These are phyloP conservation scores for Lophotis ruficrista DNA, from an alignment of 2,113 vertebrate genomes.

Conservation along the genomic window DNA sequence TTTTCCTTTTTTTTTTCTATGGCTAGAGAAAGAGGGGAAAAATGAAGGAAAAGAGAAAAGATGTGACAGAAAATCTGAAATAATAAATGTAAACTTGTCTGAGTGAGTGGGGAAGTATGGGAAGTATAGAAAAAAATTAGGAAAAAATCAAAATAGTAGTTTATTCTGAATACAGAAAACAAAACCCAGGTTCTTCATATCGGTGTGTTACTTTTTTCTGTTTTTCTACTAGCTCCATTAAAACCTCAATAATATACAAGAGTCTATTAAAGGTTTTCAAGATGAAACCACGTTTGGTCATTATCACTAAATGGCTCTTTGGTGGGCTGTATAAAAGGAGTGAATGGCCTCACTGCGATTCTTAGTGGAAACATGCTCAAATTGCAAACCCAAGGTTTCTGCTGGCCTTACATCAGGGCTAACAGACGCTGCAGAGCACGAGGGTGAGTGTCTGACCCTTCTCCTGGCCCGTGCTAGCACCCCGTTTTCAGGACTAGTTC, in stretches of 20 bases:
- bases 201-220: neutral
- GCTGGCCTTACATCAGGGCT: neutral
- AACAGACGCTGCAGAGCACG: neutral
- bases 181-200: rapidly evolving
- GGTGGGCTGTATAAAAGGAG: conserved; percentile 13
- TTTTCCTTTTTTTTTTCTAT: neutral
- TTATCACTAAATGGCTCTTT: conserved; percentile 35
- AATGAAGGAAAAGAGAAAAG: neutral
- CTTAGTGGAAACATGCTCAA: neutral
- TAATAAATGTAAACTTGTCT: neutral
- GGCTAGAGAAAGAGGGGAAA: rapidly evolving
- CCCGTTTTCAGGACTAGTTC: neutral
- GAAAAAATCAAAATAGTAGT: neutral
- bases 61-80: neutral
- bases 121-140: neutral
- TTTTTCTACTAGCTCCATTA: neutral
- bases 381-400: neutral
- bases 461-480: neutral
- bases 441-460: neutral
- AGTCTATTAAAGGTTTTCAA: conserved; percentile 19
- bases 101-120: neutral
- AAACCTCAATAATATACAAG: conserved; percentile 1
- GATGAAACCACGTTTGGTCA: conserved; percentile 16
- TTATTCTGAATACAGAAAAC: neutral
- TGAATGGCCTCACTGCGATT: neutral